Base-by-base conservation (phyloP, 1,140 invertebrate species). In the Homarus americanus region DNA sequence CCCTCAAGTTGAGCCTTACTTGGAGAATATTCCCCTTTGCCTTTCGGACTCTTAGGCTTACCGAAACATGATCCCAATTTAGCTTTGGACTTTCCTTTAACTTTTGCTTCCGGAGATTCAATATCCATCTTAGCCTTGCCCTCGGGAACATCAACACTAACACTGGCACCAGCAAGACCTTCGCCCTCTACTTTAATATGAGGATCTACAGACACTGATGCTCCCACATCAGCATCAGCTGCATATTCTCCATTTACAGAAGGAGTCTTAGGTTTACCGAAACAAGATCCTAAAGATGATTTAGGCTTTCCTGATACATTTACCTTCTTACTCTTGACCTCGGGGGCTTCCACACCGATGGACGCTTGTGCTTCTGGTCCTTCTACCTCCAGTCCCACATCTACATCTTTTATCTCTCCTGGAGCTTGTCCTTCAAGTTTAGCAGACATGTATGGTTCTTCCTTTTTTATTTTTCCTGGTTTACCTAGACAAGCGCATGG, bases 1-100 rank as follows among this genome's bases (percentile, higher is more conserved):
- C 66, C 41, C 34, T 91, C 88, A n/a, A 44, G 0, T 58, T 91
- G 80, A 12, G 82, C 73, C 20, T 53, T 76, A 7, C 36, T 36
- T n/a, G 80, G 38, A 15, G 75, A 58, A 83, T 63, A 83, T 83
- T 83, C 80, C 9, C 44, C 76, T 34, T 75, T 63, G 53, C 12
- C 17, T 53, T 58, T 58, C 5, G 36, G 88, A 1, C 72, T 73
- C 63, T 76, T 58, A 7, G 41, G 76, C 49, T 79, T 79, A n/a
- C 76, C 76, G n/a, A 44, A 91, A 78, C 84, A 91, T 5, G 91
- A 91, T 69, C 91, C 91, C 2, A 91, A 20, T 75, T 91, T 91
- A 5, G 24, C 34, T 40, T 91, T 91, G 28, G 84, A 36, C 75
- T 87, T 91, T n/a, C 75, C 53, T 66, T 87, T 87, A 7, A 87